A percentile compares a stretch with the other conserved stretches of the same genome.
These are phyloP conservation scores for Orycteropus afer DNA, from an alignment of 2,113 vertebrate species.

Conservation along the genomic window DNA sequence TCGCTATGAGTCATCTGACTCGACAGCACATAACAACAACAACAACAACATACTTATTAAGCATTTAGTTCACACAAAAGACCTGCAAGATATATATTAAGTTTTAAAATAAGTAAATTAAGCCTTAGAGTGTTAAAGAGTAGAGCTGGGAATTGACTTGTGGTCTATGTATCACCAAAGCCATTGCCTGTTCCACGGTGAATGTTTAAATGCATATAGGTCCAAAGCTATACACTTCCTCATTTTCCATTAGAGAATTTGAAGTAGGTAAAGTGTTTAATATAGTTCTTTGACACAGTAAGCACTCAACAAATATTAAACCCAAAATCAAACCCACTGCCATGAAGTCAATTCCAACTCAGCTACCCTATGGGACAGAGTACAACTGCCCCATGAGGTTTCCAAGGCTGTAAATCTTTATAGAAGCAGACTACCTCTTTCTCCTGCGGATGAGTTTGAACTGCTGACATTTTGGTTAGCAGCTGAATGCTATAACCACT, in stretches of 20 bases:
- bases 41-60: no score
- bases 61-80: background rate
- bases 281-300: background rate
- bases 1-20: no score
- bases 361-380: no score
- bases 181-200: background rate
- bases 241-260: background rate
- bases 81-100: background rate
- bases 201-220: background rate
- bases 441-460: no score
- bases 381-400: no score
- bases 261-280: background rate
- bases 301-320: background rate
- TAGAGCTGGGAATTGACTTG: background rate
- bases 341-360: no score
- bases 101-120: background rate
- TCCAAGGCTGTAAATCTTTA: no score
- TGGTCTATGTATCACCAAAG: background rate
- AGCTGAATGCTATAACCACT: no score
- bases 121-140: conserved; percentile 2
- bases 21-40: no score
- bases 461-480: no score
- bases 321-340: no score
- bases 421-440: no score
- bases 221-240: background rate